Percentiles rank a stretch among this genome's conserved stretches.
Evolutionary conservation across 2,888 invertebrate genomes (phyloP).

Genomic region (Netelia virgata): DNA sequence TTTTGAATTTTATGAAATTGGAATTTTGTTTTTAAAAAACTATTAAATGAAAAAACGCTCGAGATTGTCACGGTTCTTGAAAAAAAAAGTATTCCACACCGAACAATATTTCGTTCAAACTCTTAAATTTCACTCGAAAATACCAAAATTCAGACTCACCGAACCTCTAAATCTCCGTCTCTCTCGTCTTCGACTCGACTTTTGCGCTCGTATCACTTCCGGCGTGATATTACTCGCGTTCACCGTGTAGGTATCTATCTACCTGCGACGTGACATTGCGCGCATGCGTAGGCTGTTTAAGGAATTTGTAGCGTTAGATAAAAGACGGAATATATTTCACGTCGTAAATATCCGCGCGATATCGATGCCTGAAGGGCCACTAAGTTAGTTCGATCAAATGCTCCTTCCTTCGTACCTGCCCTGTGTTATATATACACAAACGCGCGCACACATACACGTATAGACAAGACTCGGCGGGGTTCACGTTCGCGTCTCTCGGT

Average conservation of each 20-base stretch:
- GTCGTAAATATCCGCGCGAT: constrained; percentile 70
- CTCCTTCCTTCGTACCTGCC: constrained; percentile 41
- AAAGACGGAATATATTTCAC: constrained; percentile 59
- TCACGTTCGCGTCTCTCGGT: not conserved
- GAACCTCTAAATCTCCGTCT: not conserved
- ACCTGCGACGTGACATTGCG: constrained; percentile 54
- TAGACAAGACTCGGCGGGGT: constrained; percentile 2
- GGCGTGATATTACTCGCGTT: constrained; percentile 53
- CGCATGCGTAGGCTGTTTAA: constrained; percentile 65
- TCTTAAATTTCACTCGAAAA: not conserved
- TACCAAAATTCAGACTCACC: not conserved
- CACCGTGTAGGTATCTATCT: constrained; percentile 37
- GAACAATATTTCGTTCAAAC: not conserved
- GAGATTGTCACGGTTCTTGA: not conserved
- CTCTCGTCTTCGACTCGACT: not conserved
- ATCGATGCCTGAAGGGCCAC: constrained; percentile 69
- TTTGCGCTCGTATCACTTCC: constrained; percentile 46
- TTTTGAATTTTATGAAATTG: not conserved
- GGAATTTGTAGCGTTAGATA: constrained; percentile 71
- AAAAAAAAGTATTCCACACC: not conserved
- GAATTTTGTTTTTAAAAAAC: not conserved
- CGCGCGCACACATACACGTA: constrained; percentile 1
- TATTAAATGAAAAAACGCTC: not conserved
- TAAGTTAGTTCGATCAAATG: constrained; percentile 68
- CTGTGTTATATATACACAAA: not conserved